Base-by-base conservation (phyloP, 2,888 invertebrate species). In the Rhopalosiphum nymphaeae region DNA sequence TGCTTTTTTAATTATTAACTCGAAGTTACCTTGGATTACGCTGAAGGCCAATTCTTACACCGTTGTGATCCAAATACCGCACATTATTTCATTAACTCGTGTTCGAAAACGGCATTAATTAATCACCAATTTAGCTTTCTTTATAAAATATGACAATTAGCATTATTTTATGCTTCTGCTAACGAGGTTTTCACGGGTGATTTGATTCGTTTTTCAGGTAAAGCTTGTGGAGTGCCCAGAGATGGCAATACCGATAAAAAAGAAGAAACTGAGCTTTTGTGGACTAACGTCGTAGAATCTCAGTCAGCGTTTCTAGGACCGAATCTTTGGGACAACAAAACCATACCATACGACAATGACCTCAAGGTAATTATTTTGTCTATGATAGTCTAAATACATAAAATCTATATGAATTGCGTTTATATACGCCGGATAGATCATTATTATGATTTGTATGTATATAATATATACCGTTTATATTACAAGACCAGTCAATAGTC, bases 291-390 rank as follows among this genome's bases (percentile, higher is more conserved):
- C 96, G 97, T 98, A 96, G 98, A 98, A 97, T 98, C 98, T 96
- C 98, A 98, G 96, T 98, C 99, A 95, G 99, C 99, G 96, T 99
- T 99, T 97, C 97, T 99, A 95, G 99, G 99, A 95, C 99, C 99
- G 95, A 99, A 98, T 96, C 97, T 99, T 95, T 99, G 99, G 99
- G 99, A 99, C 96, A 95, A 94, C 91, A 98, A 98, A 96, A 98
- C 98, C 95, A 97, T 98, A 96, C 97, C 98, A 95, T 98, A 98
- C 96, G 98, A 98, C 96, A 98, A 98, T 96, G 98, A 99, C 97
- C 98, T 99, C 97, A 99, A 99, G 98, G 98, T 98, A 97, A 97
- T 53, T 94, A 36, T 91, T 42, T 21, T 25, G 78, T 78, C 36
- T 21, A 36, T 21, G 21, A 21, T 78, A 36, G 26, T 78, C 21